Evolutionary conservation across 92 coral and sea anemone species (phyloP), one percentile per base, ranked within the genome.

Genomic region (Porites lobata): DNA sequence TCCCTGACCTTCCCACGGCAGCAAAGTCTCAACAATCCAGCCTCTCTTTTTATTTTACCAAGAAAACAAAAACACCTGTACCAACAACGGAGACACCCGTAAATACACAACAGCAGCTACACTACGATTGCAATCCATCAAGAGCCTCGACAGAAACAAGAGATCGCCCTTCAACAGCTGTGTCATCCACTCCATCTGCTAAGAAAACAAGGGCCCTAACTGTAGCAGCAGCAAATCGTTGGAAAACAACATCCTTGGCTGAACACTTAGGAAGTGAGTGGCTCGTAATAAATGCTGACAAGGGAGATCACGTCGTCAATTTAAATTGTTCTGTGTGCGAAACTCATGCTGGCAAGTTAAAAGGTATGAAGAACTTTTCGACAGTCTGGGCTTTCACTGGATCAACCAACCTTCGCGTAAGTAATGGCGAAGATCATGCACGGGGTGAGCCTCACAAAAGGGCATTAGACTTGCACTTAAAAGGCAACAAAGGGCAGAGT

Each of bases 401-500:
- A 19, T 92, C 96, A 26, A 77, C 72, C 53, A 93, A 87, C 89
- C 90, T 90, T 65, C 75, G 89, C 73, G 47, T 94, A 59, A 91
- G 90, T 79, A 94, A 91, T 78, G 92, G 87, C 10, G 57, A 87
- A 83, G 92, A 91, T 65, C 94, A 94, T 85, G 90, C 88, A n/a
- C 57, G 80, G 67, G 94, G 94, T 75, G 93, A 94, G 65, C 96
- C 96, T 17, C 94, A 94, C 70, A 94, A 83, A 71, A 94, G 72
- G 73, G 94, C 96, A 50, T 50, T 94, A 81, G 90, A 91, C 82
- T 76, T 94, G 66, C n/a, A 84, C 72, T 18, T 87, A 69, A 58
- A 10, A 59, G 85, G 26, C 1, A 53, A 59, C 43, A 79, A 63
- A 58, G 92, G 84, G 63, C 80, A 62, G 85, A 83, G 73, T 94